Base-by-base conservation (phyloP, 2,797 vertebrate genomes). In the Schizopygopsis malacanthus region DNA sequence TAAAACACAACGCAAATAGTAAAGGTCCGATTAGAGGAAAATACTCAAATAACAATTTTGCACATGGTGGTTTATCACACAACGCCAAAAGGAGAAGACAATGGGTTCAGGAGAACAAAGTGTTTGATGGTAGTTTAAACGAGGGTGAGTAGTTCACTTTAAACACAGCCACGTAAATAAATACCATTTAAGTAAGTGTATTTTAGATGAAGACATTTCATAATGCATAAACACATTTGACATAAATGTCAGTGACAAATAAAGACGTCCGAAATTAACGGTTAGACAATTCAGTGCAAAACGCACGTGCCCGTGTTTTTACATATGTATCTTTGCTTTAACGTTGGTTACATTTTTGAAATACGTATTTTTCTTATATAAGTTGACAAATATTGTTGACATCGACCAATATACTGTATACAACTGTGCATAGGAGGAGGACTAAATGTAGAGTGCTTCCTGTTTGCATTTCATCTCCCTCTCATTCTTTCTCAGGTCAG, bases 401-500 rank as follows among this genome's bases (percentile, higher is more conserved):
- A 45, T 72, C 37, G 37, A 41, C 2, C 11, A 13, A 45, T 72
- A 72, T 45, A 39, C 39, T 39, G 39, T 39, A 4, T 9, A 16
- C 43, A 25, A 47, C 12, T n/a, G 39, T 72, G 1, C 2, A 77
- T 4, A 59, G n/a, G 33, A 3, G n/a, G 5, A 41, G 22, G 22
- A 59, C 33, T 78, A 11, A n/a, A 33, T 6, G 33, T 77, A n/a
- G 1, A n/a, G 8, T 75, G 45, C 25, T 4, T 9, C 16, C 2
- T 22, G 20, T 56, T 25, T 88, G 39, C 85, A n/a, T 25, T 39
- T 73, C 54, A 33, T 33, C 4, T 16, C 0, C 11, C 12, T 43
- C 63, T 50, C 89, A 73, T 88, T 63, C 75, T 25, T 81, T 15
- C 25, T n/a, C 63, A 99, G 98, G 98, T 88, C 96, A 96, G 92